A percentile compares a stretch with the other conserved stretches of the same genome.
These are phyloP conservation scores for Hofmannophila pseudospretella DNA, from an alignment of 2,888 invertebrate species.

Conservation along the genomic window DNA sequence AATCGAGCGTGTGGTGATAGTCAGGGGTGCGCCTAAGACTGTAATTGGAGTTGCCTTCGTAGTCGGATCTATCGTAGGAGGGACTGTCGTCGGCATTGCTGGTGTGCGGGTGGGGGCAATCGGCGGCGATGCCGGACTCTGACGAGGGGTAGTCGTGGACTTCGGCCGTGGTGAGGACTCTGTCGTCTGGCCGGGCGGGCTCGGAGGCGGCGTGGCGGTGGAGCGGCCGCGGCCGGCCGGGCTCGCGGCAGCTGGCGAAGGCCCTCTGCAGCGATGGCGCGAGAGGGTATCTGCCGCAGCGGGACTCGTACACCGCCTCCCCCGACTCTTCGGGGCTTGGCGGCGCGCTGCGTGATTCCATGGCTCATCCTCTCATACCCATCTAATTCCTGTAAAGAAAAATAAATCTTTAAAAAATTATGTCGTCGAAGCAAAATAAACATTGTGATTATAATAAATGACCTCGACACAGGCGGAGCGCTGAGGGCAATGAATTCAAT, in stretches of 20 bases:
- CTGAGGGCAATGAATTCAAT: constrained; percentile 72
- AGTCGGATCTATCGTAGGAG: constrained; percentile 67
- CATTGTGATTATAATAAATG: constrained; percentile 48
- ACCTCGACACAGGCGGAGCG: constrained; percentile 32
- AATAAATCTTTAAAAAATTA: constrained; percentile 13
- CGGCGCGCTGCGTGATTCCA: constrained; percentile 78
- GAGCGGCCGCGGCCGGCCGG: constrained; percentile 55
- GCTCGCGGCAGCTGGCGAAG: constrained; percentile 68
- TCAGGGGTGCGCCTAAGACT: constrained; percentile 60
- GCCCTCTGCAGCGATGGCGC: constrained; percentile 73
- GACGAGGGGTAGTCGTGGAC: constrained; percentile 76
- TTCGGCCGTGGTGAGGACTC: constrained; percentile 66
- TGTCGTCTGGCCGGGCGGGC: constrained; percentile 67
- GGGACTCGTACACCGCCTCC: constrained; percentile 84
- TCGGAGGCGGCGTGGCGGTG: constrained; percentile 68
- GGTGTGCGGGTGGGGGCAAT: constrained; percentile 67
- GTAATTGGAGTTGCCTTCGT: constrained; percentile 63
- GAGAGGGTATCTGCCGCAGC: constrained; percentile 82
- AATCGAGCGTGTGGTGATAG: constrained; percentile 62
- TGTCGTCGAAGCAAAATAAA: constrained; percentile 21
- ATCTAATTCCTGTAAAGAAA: constrained; percentile 55
- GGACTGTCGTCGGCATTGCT: constrained; percentile 70
- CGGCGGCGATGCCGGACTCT: constrained; percentile 73
- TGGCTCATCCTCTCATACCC: constrained; percentile 72
- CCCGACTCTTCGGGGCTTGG: constrained; percentile 76